Base-by-base conservation (phyloP, 1,140 invertebrate genomes). In the Ctenoplectra terminalis region DNA sequence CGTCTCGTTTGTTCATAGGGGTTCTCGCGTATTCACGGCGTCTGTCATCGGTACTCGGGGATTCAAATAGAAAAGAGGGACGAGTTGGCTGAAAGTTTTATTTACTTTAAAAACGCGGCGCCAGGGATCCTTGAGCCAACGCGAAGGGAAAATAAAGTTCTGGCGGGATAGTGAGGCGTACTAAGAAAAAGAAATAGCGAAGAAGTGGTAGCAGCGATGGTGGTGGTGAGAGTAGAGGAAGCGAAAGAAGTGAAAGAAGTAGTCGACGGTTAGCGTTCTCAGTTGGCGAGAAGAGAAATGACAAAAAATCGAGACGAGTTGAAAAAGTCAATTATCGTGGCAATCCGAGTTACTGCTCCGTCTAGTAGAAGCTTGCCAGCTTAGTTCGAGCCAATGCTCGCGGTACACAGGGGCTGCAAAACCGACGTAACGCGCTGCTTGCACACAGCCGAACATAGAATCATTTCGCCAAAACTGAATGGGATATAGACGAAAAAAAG, bases 21-120 rank as follows among this genome's bases (percentile, higher is more conserved):
- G 43, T 50, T 63, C 67, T 79, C n/a, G 34, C 58, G 78, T 69
- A 77, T 84, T 81, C 77, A 58, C 64, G n/a, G 63, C 48, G 85
- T 54, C 77, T 73, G 85, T 87, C 85, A 83, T 84, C 58, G 86
- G 43, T 76, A 43, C 72, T 78, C 73, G 1, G 58, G 64, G 72
- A 82, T 84, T 84, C 78, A 73, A 76, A 86, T 85, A 67, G 72
- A 69, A 60, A n/a, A 66, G 67, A 67, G 50, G 40, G 58, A 70
- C 64, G 71, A 69, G 56, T 66, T 52, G 82, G 56, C 72, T 50
- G 73, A 79, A 87, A 87, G 82, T 87, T 87, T 87, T 84, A 87
- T 87, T 87, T 87, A 79, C 86, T 87, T 82, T 74, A 87, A 87
- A 87, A 87, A 81, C 82, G 85, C 82, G 86, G 82, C 84, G 85